A percentile compares a stretch with the other conserved stretches of the same genome.
phyloP scores from a whole-genome alignment of 2,888 invertebrate genomes.

The Thera obeliscata region DNA sequence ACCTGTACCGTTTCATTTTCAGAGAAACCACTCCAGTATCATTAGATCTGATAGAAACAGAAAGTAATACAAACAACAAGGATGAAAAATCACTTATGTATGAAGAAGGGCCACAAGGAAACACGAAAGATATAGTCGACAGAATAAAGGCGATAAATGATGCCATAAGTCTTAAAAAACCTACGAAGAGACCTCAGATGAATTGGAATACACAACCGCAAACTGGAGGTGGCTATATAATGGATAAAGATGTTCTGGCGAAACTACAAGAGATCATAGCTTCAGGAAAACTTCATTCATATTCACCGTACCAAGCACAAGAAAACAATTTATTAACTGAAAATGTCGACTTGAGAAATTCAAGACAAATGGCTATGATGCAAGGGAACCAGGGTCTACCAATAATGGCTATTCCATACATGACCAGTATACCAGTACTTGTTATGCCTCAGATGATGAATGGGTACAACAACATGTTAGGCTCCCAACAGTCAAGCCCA shows the following conservation, averaged over 20 bases:
- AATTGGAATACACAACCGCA: slow-evolving; percentile 60
- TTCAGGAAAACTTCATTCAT: slow-evolving; percentile 61
- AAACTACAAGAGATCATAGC: slow-evolving; percentile 72
- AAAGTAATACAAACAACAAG: slow-evolving; percentile 41
- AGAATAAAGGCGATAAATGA: slow-evolving; percentile 84
- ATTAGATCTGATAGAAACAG: slow-evolving; percentile 38
- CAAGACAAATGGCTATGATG: slow-evolving; percentile 48
- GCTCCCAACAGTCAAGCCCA: slow-evolving; percentile 45
- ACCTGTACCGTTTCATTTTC: slow-evolving; percentile 49
- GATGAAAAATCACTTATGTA: slow-evolving; percentile 57
- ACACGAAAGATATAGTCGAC: slow-evolving; percentile 76
- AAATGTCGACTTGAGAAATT: slow-evolving; percentile 47
- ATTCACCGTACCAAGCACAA: slow-evolving; percentile 48
- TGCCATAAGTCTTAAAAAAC: slow-evolving; percentile 61
- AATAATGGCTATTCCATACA: slow-evolving; percentile 55
- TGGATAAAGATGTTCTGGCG: slow-evolving; percentile 68
- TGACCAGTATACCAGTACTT: slow-evolving; percentile 66
- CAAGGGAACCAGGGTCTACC: slow-evolving; percentile 42
- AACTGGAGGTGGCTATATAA: slow-evolving; percentile 54
- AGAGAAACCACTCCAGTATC: slow-evolving; percentile 48
- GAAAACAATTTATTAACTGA: slow-evolving; percentile 48
- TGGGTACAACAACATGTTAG: slow-evolving; percentile 49
- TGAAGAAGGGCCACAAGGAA: slow-evolving; percentile 51
- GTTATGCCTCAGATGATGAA: slow-evolving; percentile 55
- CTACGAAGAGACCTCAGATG: slow-evolving; percentile 56